Conservation (phyloP, 2,888 invertebrate species). For the Nomada flava region DNA sequence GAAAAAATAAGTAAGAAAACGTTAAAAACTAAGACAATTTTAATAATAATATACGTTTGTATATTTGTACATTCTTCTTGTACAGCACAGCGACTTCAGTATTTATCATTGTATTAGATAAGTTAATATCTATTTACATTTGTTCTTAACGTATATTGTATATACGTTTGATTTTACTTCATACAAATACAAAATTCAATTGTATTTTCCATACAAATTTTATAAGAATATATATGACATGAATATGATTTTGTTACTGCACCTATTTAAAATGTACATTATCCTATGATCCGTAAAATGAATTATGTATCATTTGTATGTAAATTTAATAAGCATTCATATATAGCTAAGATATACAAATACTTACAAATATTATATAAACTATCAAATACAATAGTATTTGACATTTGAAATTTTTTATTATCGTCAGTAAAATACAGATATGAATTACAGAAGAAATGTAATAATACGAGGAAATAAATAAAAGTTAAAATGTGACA, state of each 20-base stretch:
- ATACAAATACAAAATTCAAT: conserved; percentile 52
- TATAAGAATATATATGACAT: conserved; percentile 58
- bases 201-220: conserved; percentile 64
- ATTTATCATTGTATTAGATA: conserved; percentile 49
- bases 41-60: conserved; percentile 48
- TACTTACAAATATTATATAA: conserved; percentile 28
- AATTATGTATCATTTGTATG: conserved; percentile 34
- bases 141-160: conserved; percentile 22
- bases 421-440: conserved; percentile 62
- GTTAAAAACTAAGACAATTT: conserved; percentile 37
- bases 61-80: conserved; percentile 58
- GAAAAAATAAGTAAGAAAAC: conserved; percentile 33
- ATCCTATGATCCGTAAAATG: conserved; percentile 22
- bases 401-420: conserved; percentile 72
- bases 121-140: conserved; percentile 53
- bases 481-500: conserved; percentile 40
- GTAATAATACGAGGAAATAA: conserved; percentile 46
- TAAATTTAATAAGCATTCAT: conserved; percentile 20
- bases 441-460: conserved; percentile 61
- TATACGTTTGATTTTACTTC: conserved; percentile 63
- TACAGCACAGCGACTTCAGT: conserved; percentile 51
- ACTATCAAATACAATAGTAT: conserved; percentile 39
- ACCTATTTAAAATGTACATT: conserved; percentile 43
- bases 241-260: conserved; percentile 52
- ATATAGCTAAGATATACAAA: conserved; percentile 11